A percentile compares a stretch with the other conserved stretches of the same genome.
Conservation (phyloP, 2,113 vertebrate species). For the Atractosteus spatula region DNA sequence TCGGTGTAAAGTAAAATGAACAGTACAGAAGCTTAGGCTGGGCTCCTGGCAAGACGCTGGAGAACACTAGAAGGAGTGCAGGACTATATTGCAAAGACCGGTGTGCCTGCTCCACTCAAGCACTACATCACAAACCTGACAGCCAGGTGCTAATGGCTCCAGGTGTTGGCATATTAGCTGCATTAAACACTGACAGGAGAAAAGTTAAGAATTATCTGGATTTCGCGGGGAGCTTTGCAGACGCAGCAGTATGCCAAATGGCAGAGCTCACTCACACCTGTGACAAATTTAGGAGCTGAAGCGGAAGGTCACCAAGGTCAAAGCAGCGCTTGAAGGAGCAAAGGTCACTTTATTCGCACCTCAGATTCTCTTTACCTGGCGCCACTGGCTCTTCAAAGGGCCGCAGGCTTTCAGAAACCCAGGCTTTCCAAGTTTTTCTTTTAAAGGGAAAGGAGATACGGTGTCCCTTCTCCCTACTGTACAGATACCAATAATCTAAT, state of each 20-base stretch:
- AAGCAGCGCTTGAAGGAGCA: slow-evolving; percentile 36
- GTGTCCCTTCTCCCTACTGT: no score
- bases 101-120: background rate
- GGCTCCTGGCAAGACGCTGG: no score
- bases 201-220: slow-evolving; percentile 57
- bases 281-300: slow-evolving; percentile 65
- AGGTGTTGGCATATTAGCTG: slow-evolving; percentile 67
- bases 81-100: no score
- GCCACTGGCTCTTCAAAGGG: slow-evolving; percentile 21
- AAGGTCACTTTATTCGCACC: slow-evolving; percentile 42
- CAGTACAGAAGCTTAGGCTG: no score
- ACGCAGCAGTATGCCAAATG: slow-evolving; percentile 47
- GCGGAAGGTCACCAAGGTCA: slow-evolving; percentile 40
- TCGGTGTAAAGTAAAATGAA: no score
- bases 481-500: no score
- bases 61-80: no score
- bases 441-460: no score
- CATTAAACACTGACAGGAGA: slow-evolving; percentile 69
- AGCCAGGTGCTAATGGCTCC: slow-evolving; percentile 69
- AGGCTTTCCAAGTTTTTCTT: no score
- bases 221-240: slow-evolving; percentile 38
- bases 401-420: no score
- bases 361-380: slow-evolving; percentile 53
- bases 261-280: slow-evolving; percentile 56
- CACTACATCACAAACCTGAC: slow-evolving; percentile 22